These are phyloP conservation scores for Champsocephalus gunnari DNA, from an alignment of 2,797 vertebrate species.

Conservation along the genomic window DNA sequence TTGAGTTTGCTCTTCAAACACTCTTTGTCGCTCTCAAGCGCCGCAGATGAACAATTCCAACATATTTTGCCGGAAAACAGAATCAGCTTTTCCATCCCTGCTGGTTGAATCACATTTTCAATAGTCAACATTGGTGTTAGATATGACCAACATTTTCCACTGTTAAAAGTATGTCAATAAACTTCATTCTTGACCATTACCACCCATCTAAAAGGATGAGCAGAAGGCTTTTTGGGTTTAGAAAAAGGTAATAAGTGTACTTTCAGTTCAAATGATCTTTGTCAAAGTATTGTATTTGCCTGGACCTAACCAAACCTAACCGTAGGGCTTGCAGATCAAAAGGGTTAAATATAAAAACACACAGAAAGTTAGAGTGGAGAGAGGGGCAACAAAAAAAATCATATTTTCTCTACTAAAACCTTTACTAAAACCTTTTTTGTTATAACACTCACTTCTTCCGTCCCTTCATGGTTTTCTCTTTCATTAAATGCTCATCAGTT, in stretches of 20 bases:
- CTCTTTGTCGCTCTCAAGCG: too few species aligned
- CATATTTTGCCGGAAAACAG: not conserved
- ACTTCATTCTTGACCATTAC: not conserved
- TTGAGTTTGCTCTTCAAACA: too few species aligned
- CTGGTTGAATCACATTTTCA: not conserved
- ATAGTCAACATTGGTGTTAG: not conserved
- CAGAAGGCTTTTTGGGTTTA: too few species aligned
- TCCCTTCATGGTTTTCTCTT: constrained; percentile 63
- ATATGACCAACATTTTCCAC: not conserved
- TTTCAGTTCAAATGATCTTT: not conserved
- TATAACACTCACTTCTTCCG: constrained; percentile 36
- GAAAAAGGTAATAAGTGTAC: not conserved
- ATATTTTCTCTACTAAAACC: constrained; percentile 43
- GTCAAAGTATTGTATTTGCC: not conserved
- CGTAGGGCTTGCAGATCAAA: not conserved
- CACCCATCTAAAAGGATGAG: not conserved
- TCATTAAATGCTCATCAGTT: constrained; percentile 62
- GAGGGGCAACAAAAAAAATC: constrained; percentile 38
- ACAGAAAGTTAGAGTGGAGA: constrained; percentile 3
- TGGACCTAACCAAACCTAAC: not conserved
- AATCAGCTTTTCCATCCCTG: too few species aligned
- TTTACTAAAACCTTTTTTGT: constrained; percentile 51
- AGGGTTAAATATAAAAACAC: not conserved
- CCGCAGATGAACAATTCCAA: not conserved
- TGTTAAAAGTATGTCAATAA: not conserved